Percentiles rank a stretch among this genome's conserved stretches.
Conservation (phyloP, 2,888 invertebrate genomes). For the Peribatodes rhomboidaria region DNA sequence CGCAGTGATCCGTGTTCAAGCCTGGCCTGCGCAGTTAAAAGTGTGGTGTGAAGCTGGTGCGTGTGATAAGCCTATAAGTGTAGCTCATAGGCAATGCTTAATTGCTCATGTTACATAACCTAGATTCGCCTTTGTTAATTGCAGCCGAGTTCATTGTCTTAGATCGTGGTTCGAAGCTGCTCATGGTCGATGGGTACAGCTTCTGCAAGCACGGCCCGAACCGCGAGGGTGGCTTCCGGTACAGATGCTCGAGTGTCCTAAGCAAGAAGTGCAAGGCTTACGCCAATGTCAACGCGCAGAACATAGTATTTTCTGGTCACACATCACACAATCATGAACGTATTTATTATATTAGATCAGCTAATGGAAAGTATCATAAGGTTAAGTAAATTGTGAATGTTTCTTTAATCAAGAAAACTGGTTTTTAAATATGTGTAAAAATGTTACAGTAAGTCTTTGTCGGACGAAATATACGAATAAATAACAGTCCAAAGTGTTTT, state of each 20-base stretch:
- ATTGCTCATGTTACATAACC: too few species aligned
- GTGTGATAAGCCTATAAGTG: too few species aligned
- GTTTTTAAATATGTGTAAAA: too few species aligned
- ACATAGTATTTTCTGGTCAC: background rate
- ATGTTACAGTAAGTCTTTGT: too few species aligned
- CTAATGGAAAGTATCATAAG: conserved; percentile 2
- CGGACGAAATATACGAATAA: too few species aligned
- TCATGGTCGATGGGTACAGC: conserved; percentile 39
- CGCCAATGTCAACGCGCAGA: background rate
- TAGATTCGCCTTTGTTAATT: background rate
- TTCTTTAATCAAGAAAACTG: too few species aligned
- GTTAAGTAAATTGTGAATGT: background rate
- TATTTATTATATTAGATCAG: background rate
- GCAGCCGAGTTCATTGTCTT: conserved; percentile 21
- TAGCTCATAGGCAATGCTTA: too few species aligned
- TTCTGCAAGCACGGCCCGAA: conserved; percentile 34
- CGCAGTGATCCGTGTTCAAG: too few species aligned
- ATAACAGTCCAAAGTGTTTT: too few species aligned
- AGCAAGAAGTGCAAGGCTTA: conserved; percentile 12
- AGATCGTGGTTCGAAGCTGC: conserved; percentile 33
- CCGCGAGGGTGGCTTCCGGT: conserved; percentile 8
- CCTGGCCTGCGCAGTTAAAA: too few species aligned
- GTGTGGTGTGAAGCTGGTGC: too few species aligned
- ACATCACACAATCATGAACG: conserved; percentile 3
- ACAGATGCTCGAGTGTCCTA: conserved; percentile 16